Base-by-base conservation (phyloP, 2,797 vertebrate species). In the Zenarchopterus dispar region DNA sequence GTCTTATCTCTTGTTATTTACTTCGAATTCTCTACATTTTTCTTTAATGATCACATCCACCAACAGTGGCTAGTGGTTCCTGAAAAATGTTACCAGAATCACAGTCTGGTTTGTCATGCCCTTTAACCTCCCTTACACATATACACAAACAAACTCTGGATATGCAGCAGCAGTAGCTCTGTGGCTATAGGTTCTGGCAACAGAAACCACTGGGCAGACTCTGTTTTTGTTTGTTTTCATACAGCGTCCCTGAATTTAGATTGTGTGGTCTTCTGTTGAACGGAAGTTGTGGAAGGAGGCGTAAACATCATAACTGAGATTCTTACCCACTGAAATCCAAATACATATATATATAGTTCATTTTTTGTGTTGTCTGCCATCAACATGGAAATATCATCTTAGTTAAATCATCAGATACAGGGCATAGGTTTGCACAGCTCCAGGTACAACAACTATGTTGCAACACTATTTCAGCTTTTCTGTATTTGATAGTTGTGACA, bases 171-270 rank as follows among this genome's bases (percentile, higher is more conserved):
- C 47, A 45, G 71, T 36, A 31, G 56, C 11, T 56, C 44, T 81
- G 67, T 62, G 73, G 75, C 62, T 71, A 48, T 44, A 64, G 77
- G 72, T 73, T 78, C 77, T 84, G 60, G 73, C 70, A 64, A 44
- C 18, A 10, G 28, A 59, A 81, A 67, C 62, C 44, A 44, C 69
- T 60, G 69, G 74, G 83, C 62, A 64, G 66, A 75, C 52, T 61
- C 45, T 77, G 64, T 82, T 78, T 77, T 76, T 80, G 70, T 78
- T 82, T 81, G 64, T 69, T 78, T 86, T 81, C 17, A 51, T 75
- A 43, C 36, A 57, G 31, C 62, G 21, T 71, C 53, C 21, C 15
- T 59, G 41, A 54, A 49, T 70, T 73, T 70, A 24, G n/a, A 65
- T 18, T 55, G 31, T 70, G 70, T 15, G 62, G 70, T 74, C 66